Base-by-base conservation (phyloP, 2,888 invertebrate genomes). In the Caenorhabditis angaria region DNA sequence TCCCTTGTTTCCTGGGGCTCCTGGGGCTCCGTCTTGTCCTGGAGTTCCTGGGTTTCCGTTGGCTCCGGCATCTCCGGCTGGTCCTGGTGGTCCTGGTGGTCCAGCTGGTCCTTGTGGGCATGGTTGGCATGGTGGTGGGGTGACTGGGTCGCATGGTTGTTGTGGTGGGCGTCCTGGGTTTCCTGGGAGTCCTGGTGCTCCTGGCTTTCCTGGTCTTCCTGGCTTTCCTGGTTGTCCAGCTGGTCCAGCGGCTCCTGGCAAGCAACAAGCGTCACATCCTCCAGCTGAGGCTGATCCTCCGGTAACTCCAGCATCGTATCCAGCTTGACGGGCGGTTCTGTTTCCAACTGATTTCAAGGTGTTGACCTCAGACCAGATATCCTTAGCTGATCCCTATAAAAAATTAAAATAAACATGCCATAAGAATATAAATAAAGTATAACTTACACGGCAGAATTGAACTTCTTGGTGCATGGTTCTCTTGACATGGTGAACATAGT, bases 401-500 rank as follows among this genome's bases (percentile, higher is more conserved):
- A 25, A 20, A 24, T 35, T 35, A 10, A 35, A 35, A 35, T 35
- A 50, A 50, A 12, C 6, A 18, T 41, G 14, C 2, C 6, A 47
- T 6, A 12, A 3, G 12, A 20, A 20, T 27, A 56, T 25, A 20
- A 35, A 4, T n/a, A 51, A 28, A 22, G 0, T 18, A 22, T 20
- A n/a, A 32, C 54, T 54, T 48, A 77, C 82, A 77, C 85, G 85
- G 81, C 85, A 85, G 77, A 82, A 85, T 62, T 67, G 74, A 71
- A 85, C 81, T 68, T 85, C 85, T 59, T 77, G 82, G 70, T 85
- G 85, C 84, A 86, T 86, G 56, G 79, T 73, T 12, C 78, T 69
- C 63, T 83, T 81, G 29, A 85, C 85, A 55, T 84, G 81, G 60
- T 82, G 81, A 32, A 85, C 85, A 72, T 85, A 85, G 80, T 85